These are phyloP conservation scores for Elgaria multicarinata DNA, from an alignment of 2,113 vertebrate genomes.

Conservation along the genomic window DNA sequence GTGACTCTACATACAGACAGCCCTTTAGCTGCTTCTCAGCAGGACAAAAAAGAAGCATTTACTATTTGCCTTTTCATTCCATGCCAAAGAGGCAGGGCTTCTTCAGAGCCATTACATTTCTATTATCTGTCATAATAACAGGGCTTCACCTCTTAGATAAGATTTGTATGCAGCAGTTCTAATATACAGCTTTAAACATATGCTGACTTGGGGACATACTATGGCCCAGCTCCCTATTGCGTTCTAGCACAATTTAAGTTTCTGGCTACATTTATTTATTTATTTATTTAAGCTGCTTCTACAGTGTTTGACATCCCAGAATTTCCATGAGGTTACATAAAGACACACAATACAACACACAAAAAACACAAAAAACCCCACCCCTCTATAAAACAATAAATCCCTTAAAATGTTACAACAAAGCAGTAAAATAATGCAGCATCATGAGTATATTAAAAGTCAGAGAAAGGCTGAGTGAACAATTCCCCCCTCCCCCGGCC, in stretches of 20 bases:
- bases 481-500: too few relatives aligned
- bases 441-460: too few relatives aligned
- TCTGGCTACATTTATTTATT: not conserved
- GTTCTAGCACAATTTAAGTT: not conserved
- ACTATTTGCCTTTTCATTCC: conserved; percentile 5
- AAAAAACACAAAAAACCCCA: too few relatives aligned
- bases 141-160: conserved; percentile 1
- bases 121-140: conserved; percentile 24
- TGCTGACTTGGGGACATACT: not conserved
- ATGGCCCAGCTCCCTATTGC: not conserved
- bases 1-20: not conserved
- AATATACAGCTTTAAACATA: conserved; percentile 2
- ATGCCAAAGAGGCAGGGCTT: conserved; percentile 6
- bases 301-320: too few relatives aligned
- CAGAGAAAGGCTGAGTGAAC: too few relatives aligned
- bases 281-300: too few relatives aligned
- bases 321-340: too few relatives aligned
- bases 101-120: conserved; percentile 20
- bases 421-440: too few relatives aligned
- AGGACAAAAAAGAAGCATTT: conserved; percentile 17
- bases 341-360: too few relatives aligned
- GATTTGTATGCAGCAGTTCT: conserved; percentile 13
- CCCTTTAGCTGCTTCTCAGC: conserved; percentile 17
- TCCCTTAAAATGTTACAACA: too few relatives aligned
- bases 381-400: too few relatives aligned